These are phyloP conservation scores for Daubentonia madagascariensis DNA, from an alignment of 2,113 vertebrate species.

Conservation along the genomic window DNA sequence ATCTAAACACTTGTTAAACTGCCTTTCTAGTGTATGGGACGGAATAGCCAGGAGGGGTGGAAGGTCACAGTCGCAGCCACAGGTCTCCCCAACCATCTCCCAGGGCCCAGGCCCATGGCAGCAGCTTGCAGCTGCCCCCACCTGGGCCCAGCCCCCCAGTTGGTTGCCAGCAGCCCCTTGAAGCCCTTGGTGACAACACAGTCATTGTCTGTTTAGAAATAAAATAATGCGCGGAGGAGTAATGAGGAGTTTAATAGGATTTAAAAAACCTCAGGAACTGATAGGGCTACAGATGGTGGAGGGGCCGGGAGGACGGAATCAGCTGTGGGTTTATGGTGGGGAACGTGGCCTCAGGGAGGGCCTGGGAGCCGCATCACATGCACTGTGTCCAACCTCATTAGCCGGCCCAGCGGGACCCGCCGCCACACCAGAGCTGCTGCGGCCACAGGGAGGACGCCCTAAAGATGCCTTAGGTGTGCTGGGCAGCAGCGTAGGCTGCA, in stretches of 20 bases:
- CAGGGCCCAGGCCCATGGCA: background rate
- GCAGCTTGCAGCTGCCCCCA: background rate
- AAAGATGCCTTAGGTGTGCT: conserved; percentile 75
- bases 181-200: conserved; percentile 46
- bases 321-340: conserved; percentile 81
- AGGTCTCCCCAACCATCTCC: background rate
- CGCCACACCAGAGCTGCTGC: conserved; percentile 71
- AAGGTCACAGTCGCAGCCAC: background rate
- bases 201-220: conserved; percentile 84
- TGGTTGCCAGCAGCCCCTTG: background rate
- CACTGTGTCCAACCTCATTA: conserved; percentile 87
- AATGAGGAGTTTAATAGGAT: conserved; percentile 86
- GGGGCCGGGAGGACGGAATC: conserved; percentile 80
- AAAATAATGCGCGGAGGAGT: conserved; percentile 86
- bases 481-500: conserved; percentile 63
- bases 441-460: conserved; percentile 69
- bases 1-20: background rate
- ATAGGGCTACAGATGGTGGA: conserved; percentile 86
- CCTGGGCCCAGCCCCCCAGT: background rate
- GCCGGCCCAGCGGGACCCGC: conserved; percentile 80
- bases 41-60: background rate
- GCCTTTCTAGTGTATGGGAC: background rate
- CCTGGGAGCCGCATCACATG: conserved; percentile 79
- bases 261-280: conserved; percentile 86
- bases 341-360: conserved; percentile 82